Base-by-base conservation (phyloP, 2,888 invertebrate genomes). In the Pterostichus madidus region DNA sequence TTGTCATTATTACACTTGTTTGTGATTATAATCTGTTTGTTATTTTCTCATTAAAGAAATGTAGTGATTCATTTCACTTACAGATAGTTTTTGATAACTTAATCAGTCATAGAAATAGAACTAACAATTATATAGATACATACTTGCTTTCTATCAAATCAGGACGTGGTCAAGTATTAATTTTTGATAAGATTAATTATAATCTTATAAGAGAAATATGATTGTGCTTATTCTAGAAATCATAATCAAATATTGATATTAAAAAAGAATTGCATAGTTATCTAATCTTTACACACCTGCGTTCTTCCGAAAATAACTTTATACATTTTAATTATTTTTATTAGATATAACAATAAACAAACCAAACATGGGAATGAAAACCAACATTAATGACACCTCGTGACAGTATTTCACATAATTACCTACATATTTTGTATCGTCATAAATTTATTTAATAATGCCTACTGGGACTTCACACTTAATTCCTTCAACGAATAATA, bases 401-500 rank as follows among this genome's bases (percentile, higher is more conserved):
- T 64, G 64, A 64, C 64, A 32, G 8, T 8, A 39, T 59, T 59
- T 59, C 31, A 24, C 31, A 59, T 59, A 32, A 64, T 64, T 64
- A 64, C 7, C 35, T 35, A 64, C 64, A 35, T 64, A 11, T 64
- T 39, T 39, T 13, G 32, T 17, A 17, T 64, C 64, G 13, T 13
- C 5, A 35, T n/a, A 49, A 49, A 64, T 64, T 35, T 64, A 64
- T 35, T 64, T 64, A 64, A 64, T 64, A 64, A 59, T 24, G 24
- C 10, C n/a, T 49, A 64, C 35, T 3, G 35, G 59, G 35, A 64
- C 64, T 64, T 64, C 35, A 35, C 64, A 64, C 64, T 64, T 35
- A 64, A 35, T 64, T 32, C 13, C 35, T 13, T 32, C 35, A 32
- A 49, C 11, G 49, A 49, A 49, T 49, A 17, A 56, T 56, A 56